Evolutionary conservation across 2,113 vertebrate genomes (phyloP), one percentile per base, ranked within the genome.

Genomic region (Phalacrocorax pelagicus): DNA sequence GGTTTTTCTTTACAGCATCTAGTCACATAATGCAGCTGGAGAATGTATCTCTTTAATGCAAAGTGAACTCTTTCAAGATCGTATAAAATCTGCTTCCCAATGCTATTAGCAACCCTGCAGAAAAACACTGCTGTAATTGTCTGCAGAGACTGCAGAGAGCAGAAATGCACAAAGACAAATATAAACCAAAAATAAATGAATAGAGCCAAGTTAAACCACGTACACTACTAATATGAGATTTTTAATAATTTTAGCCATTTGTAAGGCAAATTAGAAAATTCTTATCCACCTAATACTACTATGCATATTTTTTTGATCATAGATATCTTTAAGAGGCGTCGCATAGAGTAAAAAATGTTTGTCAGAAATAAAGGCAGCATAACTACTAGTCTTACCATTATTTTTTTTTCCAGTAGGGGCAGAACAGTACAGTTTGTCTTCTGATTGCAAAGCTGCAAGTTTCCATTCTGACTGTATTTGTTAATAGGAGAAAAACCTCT

Each of bases 131-230:
- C 66, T 83, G 49, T 58, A 86, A 87, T 70, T 89, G 82, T 67
- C 46, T 93, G 61, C 70, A 75, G 66, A 88, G 42, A 44, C 63
- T 92, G 57, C 73, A 92, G 67, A 69, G 65, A 90, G 71, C 55
- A 96, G 71, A 79, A 92, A 95, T 52, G 24, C 69, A 86, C 34
- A 79, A 85, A 79, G n/a, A 46, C 47, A 90, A 91, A 96, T 49
- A 71, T 34, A 81, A 93, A 72, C 23, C 2, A 90, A 91, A 83
- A 86, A 14, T n/a, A 84, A 77, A 55, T 57, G 4, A 86, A 46
- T 10, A 55, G 12, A 71, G 21, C 1, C 15, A 10, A 9, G 4
- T 47, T 54, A 59, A 7, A 2, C 42, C 1, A 0, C 6, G 17
- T 87, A 51, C 12, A 34, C 4, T 72, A 40, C 42, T 44, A 44